A percentile compares a stretch with the other conserved stretches of the same genome.
These are phyloP conservation scores for Pelosia muscerda DNA, from an alignment of 2,888 invertebrate genomes.

Conservation along the genomic window DNA sequence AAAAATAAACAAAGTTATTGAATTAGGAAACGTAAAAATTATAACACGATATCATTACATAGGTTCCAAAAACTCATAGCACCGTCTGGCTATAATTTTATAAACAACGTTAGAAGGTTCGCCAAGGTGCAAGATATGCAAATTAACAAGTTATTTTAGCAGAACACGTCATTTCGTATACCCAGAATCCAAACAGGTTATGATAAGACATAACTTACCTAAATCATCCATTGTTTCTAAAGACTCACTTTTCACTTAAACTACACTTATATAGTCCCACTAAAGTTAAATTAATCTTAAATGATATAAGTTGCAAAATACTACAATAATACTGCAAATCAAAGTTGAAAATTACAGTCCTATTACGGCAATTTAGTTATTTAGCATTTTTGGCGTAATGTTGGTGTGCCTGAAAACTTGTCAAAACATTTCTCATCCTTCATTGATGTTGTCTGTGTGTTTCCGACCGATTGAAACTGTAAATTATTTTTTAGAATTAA, in stretches of 20 bases:
- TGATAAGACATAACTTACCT: constrained; percentile 81
- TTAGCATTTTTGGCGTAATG: constrained; percentile 59
- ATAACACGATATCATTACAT: constrained; percentile 7
- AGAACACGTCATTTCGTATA: constrained; percentile 76
- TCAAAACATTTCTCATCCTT: constrained; percentile 38
- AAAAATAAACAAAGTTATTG: constrained; percentile 7
- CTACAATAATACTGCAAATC: constrained; percentile 60
- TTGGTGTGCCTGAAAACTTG: constrained; percentile 48
- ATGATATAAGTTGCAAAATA: constrained; percentile 50
- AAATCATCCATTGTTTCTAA: constrained; percentile 79
- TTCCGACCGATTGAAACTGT: constrained; percentile 36
- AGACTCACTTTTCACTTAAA: constrained; percentile 42
- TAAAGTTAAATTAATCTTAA: constrained; percentile 31
- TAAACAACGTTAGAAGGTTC: constrained; percentile 33
- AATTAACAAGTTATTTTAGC: constrained; percentile 64
- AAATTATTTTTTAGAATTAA: not conserved
- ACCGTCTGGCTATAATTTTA: constrained; percentile 12
- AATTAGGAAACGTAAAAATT: constrained; percentile 18
- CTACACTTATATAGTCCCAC: constrained; percentile 44
- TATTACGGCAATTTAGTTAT: constrained; percentile 64
- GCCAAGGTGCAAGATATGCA: constrained; percentile 48
- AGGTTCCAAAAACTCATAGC: constrained; percentile 12
- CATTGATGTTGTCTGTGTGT: not conserved
- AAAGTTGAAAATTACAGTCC: constrained; percentile 64
- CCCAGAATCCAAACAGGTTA: constrained; percentile 79